Base-by-base conservation (phyloP, 2,797 vertebrate species). In the Anabacerthia variegaticeps region DNA sequence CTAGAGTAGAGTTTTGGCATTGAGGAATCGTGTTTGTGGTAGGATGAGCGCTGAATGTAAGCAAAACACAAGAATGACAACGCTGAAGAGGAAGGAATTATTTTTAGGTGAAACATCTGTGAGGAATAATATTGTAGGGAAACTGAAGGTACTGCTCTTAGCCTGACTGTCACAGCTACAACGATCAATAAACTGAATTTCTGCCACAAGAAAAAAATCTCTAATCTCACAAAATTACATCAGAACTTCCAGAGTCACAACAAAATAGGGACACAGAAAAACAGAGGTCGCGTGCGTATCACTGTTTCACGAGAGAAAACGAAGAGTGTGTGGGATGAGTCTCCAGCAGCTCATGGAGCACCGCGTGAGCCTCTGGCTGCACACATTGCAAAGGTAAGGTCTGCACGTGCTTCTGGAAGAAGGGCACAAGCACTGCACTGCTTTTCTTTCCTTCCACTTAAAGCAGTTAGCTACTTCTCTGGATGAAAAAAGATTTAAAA, bases 211-310 rank as follows among this genome's bases (percentile, higher is more conserved):
- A 48, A 68, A 43, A 52, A 74, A n/a, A 12, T 1, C 11, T 65
- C 51, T 43, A 43, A 69, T 62, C 34, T 82, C 36, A 61, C 17
- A 77, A 74, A 91, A 62, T 28, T 26, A 46, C 17, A 2, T 61
- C 39, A 75, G 18, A 68, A 43, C n/a, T 80, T 77, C 18, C n/a
- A 61, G 49, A 84, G 63, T 36, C 55, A 71, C 49, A 87, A 37
- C 0, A 51, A 81, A 26, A 55, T 24, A 72, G 7, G 8, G 18
- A 79, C 21, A 84, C 6, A 22, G 15, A 34, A 84, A 83, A 92
- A 68, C 0, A 54, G 23, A 55, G 20, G 4, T 4, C 51, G 2
- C 55, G 26, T 3, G 0, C 6, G 20, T 65, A 21, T 56, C 26
- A 3, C 66, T 90, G 39, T 30, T 39, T 14, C 19, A 13, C 21